Conservation (phyloP, 2,797 vertebrate species). For the Columba guinea region DNA sequence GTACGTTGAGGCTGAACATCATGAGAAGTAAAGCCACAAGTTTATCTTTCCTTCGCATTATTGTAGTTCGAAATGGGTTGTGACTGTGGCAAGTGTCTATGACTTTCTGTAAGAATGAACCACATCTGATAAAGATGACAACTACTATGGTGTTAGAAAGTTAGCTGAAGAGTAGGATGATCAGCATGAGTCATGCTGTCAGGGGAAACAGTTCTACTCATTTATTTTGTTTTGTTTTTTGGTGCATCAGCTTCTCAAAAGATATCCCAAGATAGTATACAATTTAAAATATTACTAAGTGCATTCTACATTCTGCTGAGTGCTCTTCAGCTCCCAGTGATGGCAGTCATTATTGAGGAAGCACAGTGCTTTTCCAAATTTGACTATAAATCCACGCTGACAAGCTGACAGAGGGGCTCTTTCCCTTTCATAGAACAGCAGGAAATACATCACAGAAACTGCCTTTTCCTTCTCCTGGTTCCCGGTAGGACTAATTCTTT, state of each 20-base stretch:
- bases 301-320: neutral
- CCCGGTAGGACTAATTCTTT: neutral
- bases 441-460: neutral
- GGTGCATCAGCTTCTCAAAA: slow-evolving; percentile 45
- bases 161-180: slow-evolving; percentile 61
- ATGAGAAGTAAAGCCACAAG: slow-evolving; percentile 49
- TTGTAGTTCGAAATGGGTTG: slow-evolving; percentile 55
- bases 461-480: neutral
- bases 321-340: neutral
- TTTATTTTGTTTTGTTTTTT: slow-evolving; percentile 55
- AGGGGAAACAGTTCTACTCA: slow-evolving; percentile 49
- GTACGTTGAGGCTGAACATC: neutral
- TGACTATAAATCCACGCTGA: neutral
- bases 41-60: slow-evolving; percentile 7
- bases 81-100: slow-evolving; percentile 56
- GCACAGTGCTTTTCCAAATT: neutral
- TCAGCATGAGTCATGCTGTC: slow-evolving; percentile 64
- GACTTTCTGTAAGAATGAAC: slow-evolving; percentile 71
- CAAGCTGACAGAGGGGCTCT: neutral
- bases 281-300: neutral
- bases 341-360: neutral
- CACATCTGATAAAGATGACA: slow-evolving; percentile 54
- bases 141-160: slow-evolving; percentile 49
- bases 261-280: slow-evolving; percentile 48
- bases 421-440: neutral